phyloP scores from a whole-genome alignment of 2,797 vertebrate species.

The Thripadectes ignobilis region DNA sequence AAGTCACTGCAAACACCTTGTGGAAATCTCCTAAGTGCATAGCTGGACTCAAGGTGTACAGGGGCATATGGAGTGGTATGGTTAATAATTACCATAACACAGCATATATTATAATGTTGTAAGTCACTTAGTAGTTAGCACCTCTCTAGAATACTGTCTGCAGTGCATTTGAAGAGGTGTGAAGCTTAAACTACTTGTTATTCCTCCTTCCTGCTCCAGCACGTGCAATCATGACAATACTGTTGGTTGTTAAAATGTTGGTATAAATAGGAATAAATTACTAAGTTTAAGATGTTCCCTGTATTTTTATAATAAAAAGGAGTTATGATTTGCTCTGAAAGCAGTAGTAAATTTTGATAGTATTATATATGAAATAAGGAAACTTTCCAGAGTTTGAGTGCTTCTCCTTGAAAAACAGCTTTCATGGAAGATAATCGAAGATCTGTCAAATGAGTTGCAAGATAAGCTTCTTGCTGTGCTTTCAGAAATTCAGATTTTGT shows the following conservation, averaged over 20 bases:
- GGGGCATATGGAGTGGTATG: background rate
- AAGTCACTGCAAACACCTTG: background rate
- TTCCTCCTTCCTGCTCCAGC: background rate
- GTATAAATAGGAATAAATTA: background rate
- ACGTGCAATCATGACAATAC: background rate
- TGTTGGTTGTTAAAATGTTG: background rate
- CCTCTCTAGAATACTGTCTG: background rate
- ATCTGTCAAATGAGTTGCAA: background rate
- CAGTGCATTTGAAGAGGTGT: background rate
- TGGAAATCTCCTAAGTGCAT: background rate
- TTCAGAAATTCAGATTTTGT: background rate
- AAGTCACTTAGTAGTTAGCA: background rate
- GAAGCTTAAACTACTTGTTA: background rate
- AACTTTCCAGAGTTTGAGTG: background rate
- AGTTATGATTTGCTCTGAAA: background rate
- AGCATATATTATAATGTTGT: background rate
- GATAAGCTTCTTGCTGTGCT: background rate
- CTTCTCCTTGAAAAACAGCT: background rate
- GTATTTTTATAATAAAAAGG: background rate
- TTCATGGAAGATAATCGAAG: background rate
- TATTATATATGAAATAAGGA: background rate
- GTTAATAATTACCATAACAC: background rate
- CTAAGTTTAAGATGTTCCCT: background rate
- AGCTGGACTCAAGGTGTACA: background rate
- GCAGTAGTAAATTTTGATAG: background rate